A percentile compares a stretch with the other conserved stretches of the same genome.
Conservation (phyloP, 2,797 vertebrate species). For the Trichosurus vulpecula region DNA sequence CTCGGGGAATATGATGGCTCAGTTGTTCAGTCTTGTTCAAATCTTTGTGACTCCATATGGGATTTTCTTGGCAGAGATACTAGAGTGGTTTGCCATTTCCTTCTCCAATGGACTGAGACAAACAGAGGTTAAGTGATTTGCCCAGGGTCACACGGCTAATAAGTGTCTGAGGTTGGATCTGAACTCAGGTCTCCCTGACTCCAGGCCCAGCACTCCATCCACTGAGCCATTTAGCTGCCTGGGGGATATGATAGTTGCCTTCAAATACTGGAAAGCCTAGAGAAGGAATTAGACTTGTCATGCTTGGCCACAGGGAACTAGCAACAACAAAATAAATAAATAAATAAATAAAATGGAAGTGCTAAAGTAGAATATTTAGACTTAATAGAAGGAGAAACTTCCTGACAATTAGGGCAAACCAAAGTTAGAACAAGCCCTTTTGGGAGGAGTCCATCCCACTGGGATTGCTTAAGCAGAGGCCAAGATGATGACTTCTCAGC, state of each 20-base stretch:
- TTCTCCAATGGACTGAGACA: background rate
- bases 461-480: background rate
- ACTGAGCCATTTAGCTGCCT: background rate
- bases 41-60: background rate
- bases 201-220: background rate
- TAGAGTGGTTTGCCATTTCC: background rate
- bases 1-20: background rate
- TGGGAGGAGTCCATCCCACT: background rate
- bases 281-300: background rate
- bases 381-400: background rate
- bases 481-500: background rate
- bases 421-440: background rate
- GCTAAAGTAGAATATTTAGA: background rate
- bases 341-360: background rate
- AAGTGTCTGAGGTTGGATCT: background rate
- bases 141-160: background rate
- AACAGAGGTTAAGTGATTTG: background rate
- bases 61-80: background rate
- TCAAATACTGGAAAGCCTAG: background rate
- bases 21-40: background rate
- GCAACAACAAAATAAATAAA: background rate
- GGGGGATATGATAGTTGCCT: background rate
- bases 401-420: background rate
- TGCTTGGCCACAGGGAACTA: background rate
- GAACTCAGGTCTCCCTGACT: background rate